These are phyloP conservation scores for Aphidoletes aphidimyza DNA, from an alignment of 2,888 invertebrate genomes.

Conservation along the genomic window DNA sequence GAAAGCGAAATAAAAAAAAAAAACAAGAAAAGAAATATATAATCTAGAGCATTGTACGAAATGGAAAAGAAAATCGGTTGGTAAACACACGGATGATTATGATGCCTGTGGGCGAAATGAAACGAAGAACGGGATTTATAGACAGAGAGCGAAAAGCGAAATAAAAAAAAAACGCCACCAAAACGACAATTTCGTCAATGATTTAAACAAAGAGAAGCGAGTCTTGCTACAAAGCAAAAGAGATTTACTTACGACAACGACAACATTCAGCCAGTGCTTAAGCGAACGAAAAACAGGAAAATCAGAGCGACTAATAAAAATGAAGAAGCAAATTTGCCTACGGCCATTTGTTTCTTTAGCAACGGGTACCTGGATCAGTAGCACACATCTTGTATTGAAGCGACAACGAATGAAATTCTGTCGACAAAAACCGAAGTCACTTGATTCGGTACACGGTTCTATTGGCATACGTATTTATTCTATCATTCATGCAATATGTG, in stretches of 20 bases:
- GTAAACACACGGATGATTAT: conserved; percentile 51
- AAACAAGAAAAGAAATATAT: not conserved
- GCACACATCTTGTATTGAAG: not conserved
- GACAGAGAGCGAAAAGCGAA: not conserved
- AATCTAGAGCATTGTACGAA: not conserved
- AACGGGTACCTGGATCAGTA: not conserved
- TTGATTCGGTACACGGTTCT: not conserved
- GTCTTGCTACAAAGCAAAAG: not conserved
- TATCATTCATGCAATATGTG: conserved; percentile 20
- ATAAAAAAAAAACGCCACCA: not conserved
- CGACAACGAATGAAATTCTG: not conserved
- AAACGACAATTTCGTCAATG: conserved; percentile 45
- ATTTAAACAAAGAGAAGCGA: conserved; percentile 4
- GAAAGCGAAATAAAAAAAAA: not conserved
- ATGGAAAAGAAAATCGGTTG: conserved; percentile 36
- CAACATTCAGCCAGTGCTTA: not conserved
- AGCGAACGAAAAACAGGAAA: not conserved
- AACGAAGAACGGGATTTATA: conserved; percentile 1
- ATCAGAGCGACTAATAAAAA: conserved; percentile 49
- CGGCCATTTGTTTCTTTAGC: conserved; percentile 28
- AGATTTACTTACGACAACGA: not conserved
- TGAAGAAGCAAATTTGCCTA: conserved; percentile 51
- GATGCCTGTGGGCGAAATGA: conserved; percentile 17
- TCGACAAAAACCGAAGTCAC: not conserved
- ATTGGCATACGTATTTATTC: not conserved